Evolutionary conservation across 2,888 invertebrate species (phyloP).

Genomic region (Theodoxus fluviatilis): DNA sequence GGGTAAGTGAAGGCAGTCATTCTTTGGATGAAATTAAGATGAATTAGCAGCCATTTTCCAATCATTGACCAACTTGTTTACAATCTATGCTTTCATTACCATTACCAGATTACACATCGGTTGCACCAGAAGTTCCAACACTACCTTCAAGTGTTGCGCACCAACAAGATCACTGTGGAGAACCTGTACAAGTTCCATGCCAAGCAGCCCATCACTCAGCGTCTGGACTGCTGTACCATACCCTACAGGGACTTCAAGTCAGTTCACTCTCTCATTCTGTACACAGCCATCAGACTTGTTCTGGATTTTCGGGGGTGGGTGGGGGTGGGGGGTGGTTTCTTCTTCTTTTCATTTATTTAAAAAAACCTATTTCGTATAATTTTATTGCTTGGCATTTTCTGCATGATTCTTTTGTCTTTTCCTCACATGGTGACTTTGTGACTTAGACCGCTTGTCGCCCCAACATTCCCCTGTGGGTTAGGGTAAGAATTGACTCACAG

Average conservation of each 20-base stretch:
- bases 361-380: neutral
- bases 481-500: too few species aligned
- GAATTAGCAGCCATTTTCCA: too few species aligned
- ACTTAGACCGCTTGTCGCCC: too few species aligned
- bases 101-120: conserved; percentile 54
- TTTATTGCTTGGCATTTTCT: neutral
- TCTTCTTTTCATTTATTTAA: neutral
- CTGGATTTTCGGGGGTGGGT: too few species aligned
- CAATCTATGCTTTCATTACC: conserved; percentile 21
- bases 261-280: conserved; percentile 27
- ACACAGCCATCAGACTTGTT: neutral
- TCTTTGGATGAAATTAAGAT: too few species aligned
- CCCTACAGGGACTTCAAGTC: conserved; percentile 54
- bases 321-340: too few species aligned
- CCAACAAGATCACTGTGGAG: conserved; percentile 63
- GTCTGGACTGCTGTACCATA: conserved; percentile 61
- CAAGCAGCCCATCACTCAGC: conserved; percentile 58
- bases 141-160: conserved; percentile 61
- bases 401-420: neutral
- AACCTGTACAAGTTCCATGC: conserved; percentile 64
- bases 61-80: too few species aligned
- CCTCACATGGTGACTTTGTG: too few species aligned
- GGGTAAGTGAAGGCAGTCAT: too few species aligned
- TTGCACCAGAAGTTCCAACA: conserved; percentile 56
- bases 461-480: too few species aligned